phyloP scores from a whole-genome alignment of 2,888 invertebrate genomes.

The Ennomos quercinarius region DNA sequence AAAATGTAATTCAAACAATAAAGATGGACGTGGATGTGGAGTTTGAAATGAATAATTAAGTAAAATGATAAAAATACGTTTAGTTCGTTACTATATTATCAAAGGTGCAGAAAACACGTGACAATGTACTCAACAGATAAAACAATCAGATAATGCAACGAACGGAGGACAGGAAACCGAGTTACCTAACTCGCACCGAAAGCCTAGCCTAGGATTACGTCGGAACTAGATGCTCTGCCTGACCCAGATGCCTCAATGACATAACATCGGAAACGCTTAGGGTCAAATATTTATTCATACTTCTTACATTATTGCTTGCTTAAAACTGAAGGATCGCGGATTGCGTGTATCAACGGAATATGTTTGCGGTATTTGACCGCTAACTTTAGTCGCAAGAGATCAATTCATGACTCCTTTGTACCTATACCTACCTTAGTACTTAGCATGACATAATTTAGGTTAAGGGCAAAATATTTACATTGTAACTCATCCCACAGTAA shows the following conservation, averaged over 20 bases:
- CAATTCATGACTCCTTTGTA: too few relatives aligned
- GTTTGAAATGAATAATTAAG: too few relatives aligned
- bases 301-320: too few relatives aligned
- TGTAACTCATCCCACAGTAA: constrained; percentile 6
- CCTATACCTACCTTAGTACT: too few relatives aligned
- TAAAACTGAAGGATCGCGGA: too few relatives aligned
- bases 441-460: constrained; percentile 7
- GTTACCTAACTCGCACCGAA: constrained; percentile 35
- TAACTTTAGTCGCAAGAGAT: too few relatives aligned
- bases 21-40: too few relatives aligned
- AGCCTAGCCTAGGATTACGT: constrained; percentile 46
- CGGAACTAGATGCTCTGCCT: constrained; percentile 36
- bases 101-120: constrained; percentile 4
- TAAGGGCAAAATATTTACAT: constrained; percentile 13
- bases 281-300: not conserved
- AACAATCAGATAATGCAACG: constrained; percentile 9
- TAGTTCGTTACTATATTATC: not conserved
- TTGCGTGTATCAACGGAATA: too few relatives aligned
- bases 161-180: constrained; percentile 12
- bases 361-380: too few relatives aligned
- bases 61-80: too few relatives aligned
- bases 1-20: too few relatives aligned
- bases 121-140: constrained; percentile 13
- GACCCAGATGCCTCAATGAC: constrained; percentile 23
- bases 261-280: constrained; percentile 18